Base-by-base conservation (phyloP, 2,113 vertebrate genomes). In the Epinephelus lanceolatus region DNA sequence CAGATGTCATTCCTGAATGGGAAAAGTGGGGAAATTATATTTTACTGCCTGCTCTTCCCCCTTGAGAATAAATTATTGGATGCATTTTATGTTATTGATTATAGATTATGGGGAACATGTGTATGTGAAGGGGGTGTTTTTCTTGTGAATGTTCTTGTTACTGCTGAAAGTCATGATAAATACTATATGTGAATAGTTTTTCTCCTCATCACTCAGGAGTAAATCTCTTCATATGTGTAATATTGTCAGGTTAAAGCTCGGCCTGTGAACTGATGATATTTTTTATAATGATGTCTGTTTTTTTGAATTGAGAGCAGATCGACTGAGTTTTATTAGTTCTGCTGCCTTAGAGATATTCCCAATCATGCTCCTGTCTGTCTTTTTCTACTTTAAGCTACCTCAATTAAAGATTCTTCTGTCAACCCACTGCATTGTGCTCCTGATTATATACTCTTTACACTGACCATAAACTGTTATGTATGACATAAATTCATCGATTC, bases 301-400 rank as follows among this genome's bases (percentile, higher is more conserved):
- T 78, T 85, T 84, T 65, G 19, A 37, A 76, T 73, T 59, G 59
- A 81, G 61, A 80, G 80, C 90, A 90, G 90, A 81, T 75, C 19
- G 72, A 75, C 93, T 94, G 86, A 93, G 84, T 95, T 95, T 75
- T 94, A 94, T 94, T 80, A 93, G 93, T 92, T 75, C 49, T 83
- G 88, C 89, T 88, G 86, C 92, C 69, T 80, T 90, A 76, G 80
- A 73, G 52, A 76, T 18, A 52, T 66, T 78, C 17, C 66, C 71
- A 92, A 88, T 92, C 85, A 92, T 79, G 49, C 71, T 82, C 33
- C 14, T 52, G 53, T 25, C 40, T 71, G 56, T 78, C 37, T 78
- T 90, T 84, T 89, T 83, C 76, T 79, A 80, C 88, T 88, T 83
- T 55, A 67, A 91, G 76, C 94, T 95, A 96, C 94, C 94, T 95